Evolutionary conservation across 2,888 invertebrate genomes (phyloP).

Genomic region (Drosophila kanekoi): DNA sequence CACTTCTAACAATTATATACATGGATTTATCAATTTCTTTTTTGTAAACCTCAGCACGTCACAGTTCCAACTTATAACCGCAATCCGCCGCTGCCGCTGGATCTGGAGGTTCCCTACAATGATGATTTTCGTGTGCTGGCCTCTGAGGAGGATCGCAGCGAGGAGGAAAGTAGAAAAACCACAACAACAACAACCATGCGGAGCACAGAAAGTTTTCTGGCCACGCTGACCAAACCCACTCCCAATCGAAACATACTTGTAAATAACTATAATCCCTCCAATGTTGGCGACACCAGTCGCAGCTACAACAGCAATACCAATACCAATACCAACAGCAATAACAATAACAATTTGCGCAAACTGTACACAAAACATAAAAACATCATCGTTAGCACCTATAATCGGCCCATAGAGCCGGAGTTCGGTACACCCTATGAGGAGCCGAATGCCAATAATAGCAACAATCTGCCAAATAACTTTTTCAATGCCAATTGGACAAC

Average conservation of each 20-base stretch:
- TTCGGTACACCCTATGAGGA: constrained; percentile 75
- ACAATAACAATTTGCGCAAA: constrained; percentile 75
- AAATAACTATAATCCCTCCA: constrained; percentile 84
- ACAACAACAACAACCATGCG: constrained; percentile 61
- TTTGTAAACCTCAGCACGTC: constrained; percentile 33
- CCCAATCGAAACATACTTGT: constrained; percentile 85
- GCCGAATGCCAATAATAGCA: constrained; percentile 53
- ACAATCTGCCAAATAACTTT: constrained; percentile 79
- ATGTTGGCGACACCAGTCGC: constrained; percentile 68
- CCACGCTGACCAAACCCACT: constrained; percentile 66
- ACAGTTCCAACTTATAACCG: constrained; percentile 80
- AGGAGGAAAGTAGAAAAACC: constrained; percentile 48
- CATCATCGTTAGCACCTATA: constrained; percentile 83
- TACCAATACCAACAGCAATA: constrained; percentile 57
- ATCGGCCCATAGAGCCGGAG: constrained; percentile 75
- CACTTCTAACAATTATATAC: too few species aligned
- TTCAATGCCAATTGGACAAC: constrained; percentile 83
- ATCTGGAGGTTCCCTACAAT: constrained; percentile 88
- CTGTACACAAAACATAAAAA: constrained; percentile 84
- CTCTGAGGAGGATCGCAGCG: constrained; percentile 70
- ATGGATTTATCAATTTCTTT: neutral
- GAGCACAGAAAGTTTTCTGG: constrained; percentile 68
- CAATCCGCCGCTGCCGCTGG: constrained; percentile 88
- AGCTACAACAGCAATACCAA: constrained; percentile 68
- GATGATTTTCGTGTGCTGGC: constrained; percentile 87